phyloP scores from a whole-genome alignment of 1,140 invertebrate genomes.

The Zophobas atratus region DNA sequence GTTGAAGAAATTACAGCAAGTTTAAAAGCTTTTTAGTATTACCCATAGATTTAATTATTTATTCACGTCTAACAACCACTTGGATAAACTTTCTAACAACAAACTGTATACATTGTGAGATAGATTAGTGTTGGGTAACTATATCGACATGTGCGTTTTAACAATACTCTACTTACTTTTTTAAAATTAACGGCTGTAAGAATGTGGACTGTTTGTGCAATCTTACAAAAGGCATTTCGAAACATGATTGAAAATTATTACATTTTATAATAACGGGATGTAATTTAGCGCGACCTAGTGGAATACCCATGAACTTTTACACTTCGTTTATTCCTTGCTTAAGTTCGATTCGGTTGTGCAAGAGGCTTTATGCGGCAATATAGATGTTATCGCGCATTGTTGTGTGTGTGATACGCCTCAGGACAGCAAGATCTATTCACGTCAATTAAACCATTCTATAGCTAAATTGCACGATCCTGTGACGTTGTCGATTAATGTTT shows the following conservation, averaged over 20 bases:
- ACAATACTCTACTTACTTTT: not conserved
- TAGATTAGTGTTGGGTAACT: not conserved
- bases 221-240: conserved; percentile 33
- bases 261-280: conserved; percentile 40
- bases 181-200: not conserved
- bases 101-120: too few species aligned
- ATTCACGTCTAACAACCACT: too few species aligned
- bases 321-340: conserved; percentile 51
- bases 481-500: not conserved
- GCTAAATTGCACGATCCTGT: conserved; percentile 3
- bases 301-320: conserved; percentile 49
- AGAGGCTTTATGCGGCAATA: conserved; percentile 49
- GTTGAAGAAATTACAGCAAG: not conserved
- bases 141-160: conserved; percentile 1
- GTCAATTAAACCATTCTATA: conserved; percentile 32
- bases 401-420: conserved; percentile 37
- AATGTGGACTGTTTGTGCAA: conserved; percentile 36
- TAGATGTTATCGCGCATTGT: conserved; percentile 49
- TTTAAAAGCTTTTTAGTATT: too few species aligned
- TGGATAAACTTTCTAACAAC: conserved; percentile 6
- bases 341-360: conserved; percentile 50
- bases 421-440: conserved; percentile 36
- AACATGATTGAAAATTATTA: conserved; percentile 47
- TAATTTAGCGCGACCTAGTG: conserved; percentile 35
- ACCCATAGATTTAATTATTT: too few species aligned